Evolutionary conservation across 1,140 invertebrate genomes (phyloP).

Genomic region (Euura saliciscinereae): DNA sequence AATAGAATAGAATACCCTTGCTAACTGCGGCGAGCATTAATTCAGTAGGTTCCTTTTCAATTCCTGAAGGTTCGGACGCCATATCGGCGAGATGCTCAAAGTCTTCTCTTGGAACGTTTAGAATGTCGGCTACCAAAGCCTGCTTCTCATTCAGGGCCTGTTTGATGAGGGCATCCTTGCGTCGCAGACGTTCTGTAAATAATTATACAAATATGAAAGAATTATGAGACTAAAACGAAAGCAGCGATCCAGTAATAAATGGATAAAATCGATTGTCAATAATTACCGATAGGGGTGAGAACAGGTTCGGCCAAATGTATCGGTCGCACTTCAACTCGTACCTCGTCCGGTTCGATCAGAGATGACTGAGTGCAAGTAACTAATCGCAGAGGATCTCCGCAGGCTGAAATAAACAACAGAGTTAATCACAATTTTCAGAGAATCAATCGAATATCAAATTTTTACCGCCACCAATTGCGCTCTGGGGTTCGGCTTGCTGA

Average conservation of each 20-base stretch:
- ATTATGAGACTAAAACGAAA: conserved; percentile 15
- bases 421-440: neutral
- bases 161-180: conserved; percentile 74
- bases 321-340: conserved; percentile 74
- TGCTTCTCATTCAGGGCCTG: conserved; percentile 78
- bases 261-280: conserved; percentile 12
- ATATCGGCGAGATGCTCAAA: conserved; percentile 72
- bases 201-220: neutral
- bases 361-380: conserved; percentile 65
- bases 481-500: conserved; percentile 20
- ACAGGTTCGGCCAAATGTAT: conserved; percentile 80
- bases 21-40: conserved; percentile 74
- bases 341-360: conserved; percentile 81
- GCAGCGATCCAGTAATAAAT: neutral
- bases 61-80: conserved; percentile 59
- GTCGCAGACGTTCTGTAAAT: conserved; percentile 70
- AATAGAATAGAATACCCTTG: conserved; percentile 62
- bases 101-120: conserved; percentile 75
- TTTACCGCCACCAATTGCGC: neutral
- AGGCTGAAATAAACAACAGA: conserved; percentile 29
- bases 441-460: conserved; percentile 5
- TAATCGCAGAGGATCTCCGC: conserved; percentile 50
- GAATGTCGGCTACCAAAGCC: conserved; percentile 74
- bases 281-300: conserved; percentile 77
- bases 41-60: conserved; percentile 70